phyloP scores from a whole-genome alignment of 30 jellyfish, hydroid and myxozoan species.

The Cassiopea xamachana region DNA sequence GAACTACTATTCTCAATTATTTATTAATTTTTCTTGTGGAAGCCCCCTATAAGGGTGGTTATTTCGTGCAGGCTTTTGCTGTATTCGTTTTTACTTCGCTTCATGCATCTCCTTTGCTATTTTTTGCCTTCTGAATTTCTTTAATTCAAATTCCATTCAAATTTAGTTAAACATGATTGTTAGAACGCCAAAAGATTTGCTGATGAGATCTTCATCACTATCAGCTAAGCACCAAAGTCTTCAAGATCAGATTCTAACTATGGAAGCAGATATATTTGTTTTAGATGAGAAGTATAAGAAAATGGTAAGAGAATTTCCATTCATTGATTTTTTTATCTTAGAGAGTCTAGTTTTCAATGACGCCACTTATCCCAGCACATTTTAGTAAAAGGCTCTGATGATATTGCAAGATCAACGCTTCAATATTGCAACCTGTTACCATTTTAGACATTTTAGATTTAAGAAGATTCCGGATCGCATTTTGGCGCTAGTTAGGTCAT shows the following conservation, averaged over 20 bases:
- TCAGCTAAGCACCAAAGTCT: slow-evolving; percentile 80
- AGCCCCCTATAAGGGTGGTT: no score
- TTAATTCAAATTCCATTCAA: neutral
- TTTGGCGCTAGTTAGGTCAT: no score
- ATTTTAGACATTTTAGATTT: no score
- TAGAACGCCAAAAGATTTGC: slow-evolving; percentile 86
- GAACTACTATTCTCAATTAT: no score
- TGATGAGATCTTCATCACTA: slow-evolving; percentile 62
- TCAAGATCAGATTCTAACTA: slow-evolving; percentile 71
- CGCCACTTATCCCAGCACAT: neutral
- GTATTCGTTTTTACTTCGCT: no score
- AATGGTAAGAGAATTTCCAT: slow-evolving; percentile 40
- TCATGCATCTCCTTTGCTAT: no score
- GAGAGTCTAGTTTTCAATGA: neutral
- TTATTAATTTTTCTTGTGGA: no score
- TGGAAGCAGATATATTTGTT: slow-evolving; percentile 83
- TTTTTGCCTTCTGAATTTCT: neutral
- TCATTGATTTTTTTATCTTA: neutral
- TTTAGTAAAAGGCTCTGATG: no score
- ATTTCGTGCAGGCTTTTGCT: no score
- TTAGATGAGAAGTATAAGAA: slow-evolving; percentile 79
- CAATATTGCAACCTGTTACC: no score
- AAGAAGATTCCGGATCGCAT: no score
- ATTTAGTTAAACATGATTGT: slow-evolving; percentile 74
- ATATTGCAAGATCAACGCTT: no score